Conservation (phyloP, 2,888 invertebrate genomes). For the Aricia artaxerxes region DNA sequence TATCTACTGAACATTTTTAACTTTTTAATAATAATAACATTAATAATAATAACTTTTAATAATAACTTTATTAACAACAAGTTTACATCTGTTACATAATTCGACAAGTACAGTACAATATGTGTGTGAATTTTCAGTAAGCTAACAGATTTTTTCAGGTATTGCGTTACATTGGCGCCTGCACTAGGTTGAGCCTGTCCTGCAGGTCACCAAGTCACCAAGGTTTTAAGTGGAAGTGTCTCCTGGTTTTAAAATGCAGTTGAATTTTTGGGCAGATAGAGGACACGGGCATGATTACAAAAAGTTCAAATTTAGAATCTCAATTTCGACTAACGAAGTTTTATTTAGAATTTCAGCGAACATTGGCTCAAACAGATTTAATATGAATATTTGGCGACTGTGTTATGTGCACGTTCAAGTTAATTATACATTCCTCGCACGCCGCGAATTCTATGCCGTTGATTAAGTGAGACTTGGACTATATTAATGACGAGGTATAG, state of each 20-base stretch:
- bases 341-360: constrained; percentile 7
- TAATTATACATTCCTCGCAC: constrained; percentile 39
- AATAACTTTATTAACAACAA: too few species aligned
- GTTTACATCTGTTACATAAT: too few species aligned
- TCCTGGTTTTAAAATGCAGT: background rate
- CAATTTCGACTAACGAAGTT: constrained; percentile 2
- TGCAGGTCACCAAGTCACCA: too few species aligned
- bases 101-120: too few species aligned
- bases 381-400: constrained; percentile 30
- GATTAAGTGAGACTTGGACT: constrained; percentile 43
- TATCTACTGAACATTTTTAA: background rate
- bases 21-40: too few species aligned
- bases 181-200: too few species aligned
- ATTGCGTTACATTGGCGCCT: too few species aligned
- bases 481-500: constrained; percentile 11
- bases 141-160: too few species aligned
- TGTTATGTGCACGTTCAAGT: constrained; percentile 20
- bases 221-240: background rate
- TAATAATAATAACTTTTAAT: too few species aligned
- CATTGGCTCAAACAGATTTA: constrained; percentile 17
- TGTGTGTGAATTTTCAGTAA: too few species aligned
- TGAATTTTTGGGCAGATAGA: background rate
- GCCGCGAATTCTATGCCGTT: constrained; percentile 44
- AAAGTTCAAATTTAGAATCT: background rate
- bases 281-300: background rate